Conservation (phyloP, 2,888 invertebrate genomes). For the Digitonthophagus gazella region DNA sequence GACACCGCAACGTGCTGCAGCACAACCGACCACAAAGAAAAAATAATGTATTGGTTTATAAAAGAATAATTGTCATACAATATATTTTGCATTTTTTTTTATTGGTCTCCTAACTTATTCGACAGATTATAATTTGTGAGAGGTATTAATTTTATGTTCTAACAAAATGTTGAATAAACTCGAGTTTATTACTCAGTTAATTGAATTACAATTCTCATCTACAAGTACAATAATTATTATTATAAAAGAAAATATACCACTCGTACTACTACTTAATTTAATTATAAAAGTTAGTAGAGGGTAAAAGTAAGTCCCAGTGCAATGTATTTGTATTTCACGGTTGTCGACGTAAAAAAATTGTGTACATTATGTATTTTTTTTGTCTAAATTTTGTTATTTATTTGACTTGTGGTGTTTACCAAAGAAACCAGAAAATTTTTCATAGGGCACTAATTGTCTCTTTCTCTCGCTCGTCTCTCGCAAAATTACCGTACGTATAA, state of each 20-base stretch:
- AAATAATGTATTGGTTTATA: slow-evolving; percentile 51
- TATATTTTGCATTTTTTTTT: slow-evolving; percentile 31
- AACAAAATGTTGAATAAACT: not conserved
- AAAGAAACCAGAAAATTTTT: not conserved
- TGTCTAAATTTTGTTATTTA: not conserved
- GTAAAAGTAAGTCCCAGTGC: not conserved
- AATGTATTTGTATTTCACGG: too few species aligned
- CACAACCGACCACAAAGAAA: slow-evolving; percentile 61
- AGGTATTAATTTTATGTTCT: slow-evolving; percentile 31
- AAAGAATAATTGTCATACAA: slow-evolving; percentile 24
- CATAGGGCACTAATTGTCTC: not conserved
- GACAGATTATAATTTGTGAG: slow-evolving; percentile 26
- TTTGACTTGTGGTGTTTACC: not conserved
- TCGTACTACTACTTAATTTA: not conserved
- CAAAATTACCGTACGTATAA: not conserved
- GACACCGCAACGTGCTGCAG: slow-evolving; percentile 75
- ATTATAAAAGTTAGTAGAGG: not conserved
- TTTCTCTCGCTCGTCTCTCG: not conserved
- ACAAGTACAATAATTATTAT: slow-evolving; percentile 11
- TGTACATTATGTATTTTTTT: not conserved
- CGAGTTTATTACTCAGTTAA: slow-evolving; percentile 3
- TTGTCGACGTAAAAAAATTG: not conserved
- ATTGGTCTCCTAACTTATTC: slow-evolving; percentile 30
- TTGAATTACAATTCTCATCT: slow-evolving; percentile 1
- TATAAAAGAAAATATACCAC: not conserved